phyloP scores from a whole-genome alignment of 2,797 vertebrate species.

The Poeciliopsis paucimaculata region DNA sequence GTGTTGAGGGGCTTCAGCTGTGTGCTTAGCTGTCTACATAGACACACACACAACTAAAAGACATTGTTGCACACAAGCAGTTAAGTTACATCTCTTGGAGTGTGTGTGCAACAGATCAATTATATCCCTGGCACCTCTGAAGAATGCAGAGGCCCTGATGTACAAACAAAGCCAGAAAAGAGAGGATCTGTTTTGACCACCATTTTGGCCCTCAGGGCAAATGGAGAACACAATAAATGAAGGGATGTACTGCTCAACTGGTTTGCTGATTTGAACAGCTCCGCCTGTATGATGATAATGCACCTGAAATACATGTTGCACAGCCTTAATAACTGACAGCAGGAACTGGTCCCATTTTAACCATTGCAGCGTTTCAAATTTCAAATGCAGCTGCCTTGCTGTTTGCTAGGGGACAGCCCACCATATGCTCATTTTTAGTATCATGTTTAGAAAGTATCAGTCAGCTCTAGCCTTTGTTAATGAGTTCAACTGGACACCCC shows the following conservation, averaged over 20 bases:
- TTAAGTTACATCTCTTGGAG: conserved; percentile 14
- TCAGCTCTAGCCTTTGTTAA: conserved; percentile 26
- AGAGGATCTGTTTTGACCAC: conserved; percentile 52
- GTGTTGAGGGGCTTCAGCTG: conserved; percentile 2
- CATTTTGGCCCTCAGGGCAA: conserved; percentile 49
- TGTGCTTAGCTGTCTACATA: conserved; percentile 2
- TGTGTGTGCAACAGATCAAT: conserved; percentile 9
- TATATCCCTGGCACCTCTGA: conserved; percentile 18
- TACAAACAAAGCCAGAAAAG: conserved; percentile 24
- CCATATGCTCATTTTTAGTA: conserved; percentile 48
- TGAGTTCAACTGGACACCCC: conserved; percentile 12
- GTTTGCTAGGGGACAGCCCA: conserved; percentile 34
- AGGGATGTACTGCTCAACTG: conserved; percentile 36
- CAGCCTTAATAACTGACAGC: conserved; percentile 50
- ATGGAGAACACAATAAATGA: conserved; percentile 28
- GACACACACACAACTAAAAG: background rate
- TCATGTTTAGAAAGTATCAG: conserved; percentile 32
- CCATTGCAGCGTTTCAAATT: conserved; percentile 19
- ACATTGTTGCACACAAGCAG: conserved; percentile 1
- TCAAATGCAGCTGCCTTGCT: conserved; percentile 48
- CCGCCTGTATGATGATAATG: conserved; percentile 68
- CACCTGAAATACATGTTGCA: conserved; percentile 50
- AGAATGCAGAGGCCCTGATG: conserved; percentile 12
- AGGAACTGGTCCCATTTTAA: conserved; percentile 32
- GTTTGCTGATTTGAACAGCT: conserved; percentile 52